phyloP scores from a whole-genome alignment of 2,113 vertebrate genomes.

The Centropus unirufus region DNA sequence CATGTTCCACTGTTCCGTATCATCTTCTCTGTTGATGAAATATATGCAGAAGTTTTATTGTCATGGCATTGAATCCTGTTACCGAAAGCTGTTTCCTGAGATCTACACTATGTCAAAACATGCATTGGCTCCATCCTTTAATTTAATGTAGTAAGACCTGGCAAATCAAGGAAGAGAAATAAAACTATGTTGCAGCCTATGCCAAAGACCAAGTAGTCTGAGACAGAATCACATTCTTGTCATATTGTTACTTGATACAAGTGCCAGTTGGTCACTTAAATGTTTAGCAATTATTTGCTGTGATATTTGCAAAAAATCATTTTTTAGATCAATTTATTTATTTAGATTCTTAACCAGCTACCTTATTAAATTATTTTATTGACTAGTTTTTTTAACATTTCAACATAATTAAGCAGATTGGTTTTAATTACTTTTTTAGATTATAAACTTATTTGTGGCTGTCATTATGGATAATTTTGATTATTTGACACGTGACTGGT shows the following conservation, averaged over 20 bases:
- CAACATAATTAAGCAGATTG: background rate
- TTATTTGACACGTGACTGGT: slow-evolving; percentile 98
- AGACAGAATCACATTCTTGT: background rate
- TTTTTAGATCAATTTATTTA: background rate
- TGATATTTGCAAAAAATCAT: background rate
- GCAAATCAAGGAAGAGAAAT: background rate
- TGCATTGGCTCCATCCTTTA: background rate
- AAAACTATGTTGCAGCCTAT: background rate
- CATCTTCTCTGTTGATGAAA: background rate
- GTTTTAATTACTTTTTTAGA: slow-evolving; percentile 77
- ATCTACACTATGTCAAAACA: background rate
- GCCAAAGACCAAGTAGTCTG: background rate
- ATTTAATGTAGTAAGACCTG: background rate
- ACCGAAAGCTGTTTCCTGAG: background rate
- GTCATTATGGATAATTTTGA: slow-evolving; percentile 99
- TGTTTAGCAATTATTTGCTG: background rate
- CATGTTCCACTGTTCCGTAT: background rate
- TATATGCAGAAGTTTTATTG: background rate
- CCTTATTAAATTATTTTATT: background rate
- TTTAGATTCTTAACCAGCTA: background rate
- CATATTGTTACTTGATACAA: background rate
- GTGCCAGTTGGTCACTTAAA: background rate
- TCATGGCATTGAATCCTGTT: background rate
- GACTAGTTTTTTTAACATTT: background rate
- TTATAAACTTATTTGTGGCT: slow-evolving; percentile 98